Base-by-base conservation (phyloP, 1,140 invertebrate genomes). In the Magallana angulata region DNA sequence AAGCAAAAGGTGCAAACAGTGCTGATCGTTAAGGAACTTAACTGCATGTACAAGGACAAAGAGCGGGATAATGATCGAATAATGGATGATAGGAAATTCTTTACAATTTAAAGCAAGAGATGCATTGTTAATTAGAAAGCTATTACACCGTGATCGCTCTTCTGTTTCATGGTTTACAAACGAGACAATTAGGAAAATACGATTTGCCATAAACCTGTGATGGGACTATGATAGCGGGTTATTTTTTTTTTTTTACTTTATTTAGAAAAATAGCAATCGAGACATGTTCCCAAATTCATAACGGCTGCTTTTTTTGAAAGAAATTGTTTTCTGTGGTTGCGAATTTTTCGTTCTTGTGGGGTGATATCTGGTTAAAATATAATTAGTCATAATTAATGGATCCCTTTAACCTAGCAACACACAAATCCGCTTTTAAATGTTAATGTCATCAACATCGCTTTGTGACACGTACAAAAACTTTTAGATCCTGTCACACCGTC, bases 351-450 rank as follows among this genome's bases (percentile, higher is more conserved):
- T 76, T 12, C 68, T 76, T 9, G 2, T 12, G 36, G 68, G 68
- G 30, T 76, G 24, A 24, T 24, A 76, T 36, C 18, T 76, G 24
- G 68, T 76, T 76, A 76, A 76, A 76, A 36, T 30, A 76, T 76
- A 76, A 76, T 76, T 76, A 76, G 68, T 76, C 68, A 76, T 76
- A 76, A 76, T 76, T 76, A 76, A 76, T 76, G 68, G 36, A 24
- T 11, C 36, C 68, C 24, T 30, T 9, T 76, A 76, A 76, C 68
- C 68, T 76, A 76, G 68, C 68, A 76, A 30, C 68, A 76, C 68
- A 76, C 68, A 76, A 76, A 76, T 76, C 68, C 68, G 68, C 68
- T 36, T 76, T 76, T 76, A 76, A 48, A 76, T 76, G 68, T 76
- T 30, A 36, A 76, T 76, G 68, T 24, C 68, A 76, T 18, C 14